A percentile compares a stretch with the other conserved stretches of the same genome.
Evolutionary conservation across 2,113 vertebrate genomes (phyloP).

Genomic region (Menura novaehollandiae): DNA sequence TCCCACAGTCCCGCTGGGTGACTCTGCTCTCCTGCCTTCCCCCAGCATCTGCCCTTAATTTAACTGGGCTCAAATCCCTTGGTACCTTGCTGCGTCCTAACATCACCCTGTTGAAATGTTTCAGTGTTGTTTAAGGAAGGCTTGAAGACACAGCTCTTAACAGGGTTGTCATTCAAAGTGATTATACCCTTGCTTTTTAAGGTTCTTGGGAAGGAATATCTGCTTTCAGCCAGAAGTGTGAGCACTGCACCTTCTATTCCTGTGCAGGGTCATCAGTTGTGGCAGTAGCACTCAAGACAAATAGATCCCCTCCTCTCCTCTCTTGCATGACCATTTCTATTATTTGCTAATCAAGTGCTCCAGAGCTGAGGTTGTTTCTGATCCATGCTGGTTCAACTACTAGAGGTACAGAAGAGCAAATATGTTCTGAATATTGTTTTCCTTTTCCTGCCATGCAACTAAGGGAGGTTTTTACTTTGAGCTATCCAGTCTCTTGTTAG

Average conservation of each 20-base stretch:
- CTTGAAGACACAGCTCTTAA: neutral
- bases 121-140: neutral
- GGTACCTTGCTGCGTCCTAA: neutral
- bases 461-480: neutral
- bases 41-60: neutral
- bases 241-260: neutral
- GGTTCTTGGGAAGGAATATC: neutral
- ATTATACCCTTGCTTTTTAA: neutral
- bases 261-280: neutral
- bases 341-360: neutral
- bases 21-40: neutral
- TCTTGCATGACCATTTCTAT: neutral
- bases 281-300: neutral
- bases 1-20: rapidly evolving
- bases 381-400: neutral
- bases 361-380: neutral
- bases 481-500: neutral
- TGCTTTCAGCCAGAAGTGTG: neutral
- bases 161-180: neutral
- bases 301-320: neutral
- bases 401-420: neutral
- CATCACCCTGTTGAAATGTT: neutral
- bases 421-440: neutral
- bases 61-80: neutral
- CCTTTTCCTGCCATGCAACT: neutral